Evolutionary conservation across 2,888 invertebrate genomes (phyloP).

Genomic region (Drosophila mettleri): DNA sequence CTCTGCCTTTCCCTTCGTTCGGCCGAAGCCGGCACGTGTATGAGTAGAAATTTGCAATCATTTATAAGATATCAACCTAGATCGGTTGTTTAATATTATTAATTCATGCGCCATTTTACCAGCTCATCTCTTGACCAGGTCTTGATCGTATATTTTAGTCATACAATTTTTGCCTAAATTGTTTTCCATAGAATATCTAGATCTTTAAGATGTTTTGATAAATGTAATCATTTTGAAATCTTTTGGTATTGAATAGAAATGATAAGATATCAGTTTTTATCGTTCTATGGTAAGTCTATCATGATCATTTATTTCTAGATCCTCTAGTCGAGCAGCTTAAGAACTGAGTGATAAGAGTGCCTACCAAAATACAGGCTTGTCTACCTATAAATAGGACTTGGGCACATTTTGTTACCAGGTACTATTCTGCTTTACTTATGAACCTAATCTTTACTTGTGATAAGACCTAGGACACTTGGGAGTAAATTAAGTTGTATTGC

Average conservation of each 20-base stretch:
- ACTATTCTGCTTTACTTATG: too few species aligned
- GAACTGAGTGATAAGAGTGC: background rate
- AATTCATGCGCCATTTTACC: background rate
- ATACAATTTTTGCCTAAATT: too few species aligned
- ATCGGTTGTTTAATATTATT: too few species aligned
- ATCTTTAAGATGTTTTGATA: background rate
- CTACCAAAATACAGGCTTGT: too few species aligned
- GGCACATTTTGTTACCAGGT: background rate
- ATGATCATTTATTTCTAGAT: background rate
- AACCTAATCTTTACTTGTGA: conserved; percentile 18
- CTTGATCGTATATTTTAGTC: background rate
- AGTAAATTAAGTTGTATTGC: conserved; percentile 4
- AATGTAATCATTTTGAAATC: background rate
- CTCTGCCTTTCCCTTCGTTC: conserved; percentile 49
- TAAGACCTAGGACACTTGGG: conserved; percentile 16
- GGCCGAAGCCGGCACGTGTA: conserved; percentile 18
- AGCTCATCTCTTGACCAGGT: too few species aligned
- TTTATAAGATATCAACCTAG: background rate
- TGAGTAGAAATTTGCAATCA: background rate
- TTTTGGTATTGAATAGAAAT: background rate
- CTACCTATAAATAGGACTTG: too few species aligned
- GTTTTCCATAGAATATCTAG: too few species aligned
- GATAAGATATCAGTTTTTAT: background rate
- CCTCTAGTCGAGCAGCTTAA: background rate
- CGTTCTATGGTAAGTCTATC: background rate